phyloP scores from a whole-genome alignment of 2,113 vertebrate genomes.

The Xerus inauris region DNA sequence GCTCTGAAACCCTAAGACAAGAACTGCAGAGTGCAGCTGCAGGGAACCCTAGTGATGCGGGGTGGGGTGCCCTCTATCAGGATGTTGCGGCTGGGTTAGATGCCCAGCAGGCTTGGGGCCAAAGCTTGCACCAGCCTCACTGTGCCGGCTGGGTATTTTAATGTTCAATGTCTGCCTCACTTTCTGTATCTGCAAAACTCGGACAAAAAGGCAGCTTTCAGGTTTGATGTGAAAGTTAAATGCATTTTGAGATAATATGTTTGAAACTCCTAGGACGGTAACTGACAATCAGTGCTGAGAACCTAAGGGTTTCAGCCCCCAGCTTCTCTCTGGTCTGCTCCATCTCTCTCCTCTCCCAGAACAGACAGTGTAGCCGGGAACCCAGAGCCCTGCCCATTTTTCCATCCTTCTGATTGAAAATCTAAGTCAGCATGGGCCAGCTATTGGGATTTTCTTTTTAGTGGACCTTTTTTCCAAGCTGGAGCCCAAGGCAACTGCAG shows the following conservation, averaged over 20 bases:
- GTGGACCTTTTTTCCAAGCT: background rate
- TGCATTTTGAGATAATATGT: rapidly evolving
- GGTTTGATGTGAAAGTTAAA: background rate
- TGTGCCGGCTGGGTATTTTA: background rate
- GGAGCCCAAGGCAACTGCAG: background rate
- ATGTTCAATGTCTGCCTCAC: background rate
- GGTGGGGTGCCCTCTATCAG: rapidly evolving
- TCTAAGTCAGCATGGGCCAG: background rate
- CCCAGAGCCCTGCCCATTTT: background rate
- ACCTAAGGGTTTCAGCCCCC: too few relatives aligned
- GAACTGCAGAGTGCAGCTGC: rapidly evolving
- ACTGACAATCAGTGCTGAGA: background rate
- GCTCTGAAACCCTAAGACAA: too few relatives aligned
- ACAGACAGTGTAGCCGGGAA: rapidly evolving
- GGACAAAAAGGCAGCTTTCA: rapidly evolving
- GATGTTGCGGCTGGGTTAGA: too few relatives aligned
- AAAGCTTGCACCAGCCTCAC: background rate
- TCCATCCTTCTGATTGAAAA: background rate
- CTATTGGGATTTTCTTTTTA: background rate
- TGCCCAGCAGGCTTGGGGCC: background rate
- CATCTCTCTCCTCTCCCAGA: rapidly evolving
- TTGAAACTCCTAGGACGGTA: background rate
- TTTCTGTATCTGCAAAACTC: background rate
- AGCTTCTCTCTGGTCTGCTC: rapidly evolving
- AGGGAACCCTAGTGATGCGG: rapidly evolving